A percentile compares a stretch with the other conserved stretches of the same genome.
These are phyloP conservation scores for Equus quagga DNA, from an alignment of 2,113 vertebrate species.

Conservation along the genomic window DNA sequence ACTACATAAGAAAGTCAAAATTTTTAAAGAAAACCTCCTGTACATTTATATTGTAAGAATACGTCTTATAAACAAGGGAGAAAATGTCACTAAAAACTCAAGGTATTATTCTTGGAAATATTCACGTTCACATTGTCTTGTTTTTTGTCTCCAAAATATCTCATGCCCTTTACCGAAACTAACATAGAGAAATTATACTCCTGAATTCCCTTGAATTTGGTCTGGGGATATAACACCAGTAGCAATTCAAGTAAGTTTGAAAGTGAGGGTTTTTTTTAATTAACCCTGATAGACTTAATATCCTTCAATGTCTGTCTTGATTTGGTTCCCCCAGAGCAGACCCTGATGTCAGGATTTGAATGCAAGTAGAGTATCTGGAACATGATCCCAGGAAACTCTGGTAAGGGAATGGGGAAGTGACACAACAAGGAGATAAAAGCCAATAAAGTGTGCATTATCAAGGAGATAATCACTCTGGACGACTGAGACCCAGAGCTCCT, in stretches of 20 bases:
- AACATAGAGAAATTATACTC: background rate
- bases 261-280: background rate
- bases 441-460: background rate
- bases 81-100: constrained; percentile 81
- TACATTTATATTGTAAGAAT: constrained; percentile 77
- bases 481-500: background rate
- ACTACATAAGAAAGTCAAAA: constrained; percentile 71
- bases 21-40: constrained; percentile 79
- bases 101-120: constrained; percentile 79
- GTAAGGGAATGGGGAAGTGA: background rate
- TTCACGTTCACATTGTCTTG: constrained; percentile 52
- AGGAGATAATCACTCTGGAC: background rate
- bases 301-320: background rate
- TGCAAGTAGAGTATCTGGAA: background rate
- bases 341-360: background rate
- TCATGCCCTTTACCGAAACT: constrained; percentile 65
- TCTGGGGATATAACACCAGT: background rate
- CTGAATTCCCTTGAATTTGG: constrained; percentile 34
- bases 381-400: background rate
- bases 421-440: background rate
- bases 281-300: constrained; percentile 17
- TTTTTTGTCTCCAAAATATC: constrained; percentile 56
- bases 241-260: background rate
- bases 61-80: constrained; percentile 78
- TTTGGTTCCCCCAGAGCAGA: constrained; percentile 34